Conservation (phyloP, 2,113 vertebrate species). For the Forbesichthys agassizii region DNA sequence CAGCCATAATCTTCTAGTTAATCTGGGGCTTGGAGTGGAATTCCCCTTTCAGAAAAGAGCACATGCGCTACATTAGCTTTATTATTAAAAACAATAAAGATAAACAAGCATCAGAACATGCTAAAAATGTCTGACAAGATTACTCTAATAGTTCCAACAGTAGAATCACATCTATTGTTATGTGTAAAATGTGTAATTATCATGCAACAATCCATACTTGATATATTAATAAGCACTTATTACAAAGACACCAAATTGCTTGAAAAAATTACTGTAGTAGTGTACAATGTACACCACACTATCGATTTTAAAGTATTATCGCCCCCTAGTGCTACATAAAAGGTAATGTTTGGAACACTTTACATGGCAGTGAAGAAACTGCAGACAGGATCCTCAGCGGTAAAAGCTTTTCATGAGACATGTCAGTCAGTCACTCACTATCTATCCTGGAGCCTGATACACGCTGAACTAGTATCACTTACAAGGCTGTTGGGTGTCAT, state of each 20-base stretch:
- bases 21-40: conserved; percentile 63
- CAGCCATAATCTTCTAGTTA: conserved; percentile 62
- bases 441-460: not conserved
- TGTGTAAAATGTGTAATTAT: too few species aligned
- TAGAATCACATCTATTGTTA: too few species aligned
- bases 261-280: too few species aligned
- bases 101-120: conserved; percentile 6
- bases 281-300: not conserved
- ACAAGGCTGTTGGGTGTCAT: too few species aligned
- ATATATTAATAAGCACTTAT: too few species aligned
- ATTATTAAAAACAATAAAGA: conserved; percentile 10
- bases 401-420: not conserved
- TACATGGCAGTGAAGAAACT: not conserved
- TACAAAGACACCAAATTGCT: not conserved
- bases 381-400: not conserved
- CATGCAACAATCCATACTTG: too few species aligned
- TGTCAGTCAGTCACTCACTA: not conserved
- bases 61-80: not conserved
- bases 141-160: too few species aligned
- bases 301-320: conserved; percentile 6
- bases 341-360: not conserved
- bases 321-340: conserved; percentile 47
- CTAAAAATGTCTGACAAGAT: too few species aligned
- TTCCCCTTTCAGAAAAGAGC: conserved; percentile 45
- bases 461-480: too few species aligned